Evolutionary conservation across 2,888 invertebrate species (phyloP), one percentile per base, ranked within the genome.

Genomic region (Tolmerus cingulatus): DNA sequence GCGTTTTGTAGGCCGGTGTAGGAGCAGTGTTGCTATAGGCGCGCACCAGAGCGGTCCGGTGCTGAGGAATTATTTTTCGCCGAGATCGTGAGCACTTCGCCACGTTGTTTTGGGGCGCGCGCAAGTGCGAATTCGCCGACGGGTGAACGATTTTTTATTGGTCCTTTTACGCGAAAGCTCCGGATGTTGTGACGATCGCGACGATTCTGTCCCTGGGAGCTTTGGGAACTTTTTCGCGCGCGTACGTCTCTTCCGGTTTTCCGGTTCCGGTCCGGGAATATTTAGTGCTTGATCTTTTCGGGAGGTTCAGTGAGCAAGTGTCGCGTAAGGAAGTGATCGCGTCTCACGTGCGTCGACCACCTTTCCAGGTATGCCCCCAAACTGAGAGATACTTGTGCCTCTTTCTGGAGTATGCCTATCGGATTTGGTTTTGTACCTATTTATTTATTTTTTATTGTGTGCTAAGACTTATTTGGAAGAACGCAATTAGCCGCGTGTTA

Each of bases 1-100:
- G 34, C 78, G 55, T 86, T 86, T 86, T 86, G 86, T 86, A 86
- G 76, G 86, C 66, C 86, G 66, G 86, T 86, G 86, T 86, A 78
- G 79, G 23, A 51, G 86, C 77, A 66, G 51, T 81, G 81, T 34
- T 81, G 51, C 51, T n/a, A 81, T 55, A 81, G 51, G 51, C 55
- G 55, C 30, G 27, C 84, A 84, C 37, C 84, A 37, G 84, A 66
- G 9, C 43, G 43, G 84, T 23, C n/a, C 30, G 74, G 40, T 74
- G 74, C n/a, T 43, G 12, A 27, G 74, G 30, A 37, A 19, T 27
- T 46, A 16, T 46, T 19, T 66, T 74, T 84, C 34, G 57, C 57
- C 55, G 43, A 46, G 43, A 46, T 37, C 66, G 66, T 40, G 66
- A 40, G 55, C 30, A 81, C 51, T 51, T n/a, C 51, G 51, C 51